A percentile compares a stretch with the other conserved stretches of the same genome.
Evolutionary conservation across 1,140 invertebrate species (phyloP).

Genomic region (Aphidius ervi): DNA sequence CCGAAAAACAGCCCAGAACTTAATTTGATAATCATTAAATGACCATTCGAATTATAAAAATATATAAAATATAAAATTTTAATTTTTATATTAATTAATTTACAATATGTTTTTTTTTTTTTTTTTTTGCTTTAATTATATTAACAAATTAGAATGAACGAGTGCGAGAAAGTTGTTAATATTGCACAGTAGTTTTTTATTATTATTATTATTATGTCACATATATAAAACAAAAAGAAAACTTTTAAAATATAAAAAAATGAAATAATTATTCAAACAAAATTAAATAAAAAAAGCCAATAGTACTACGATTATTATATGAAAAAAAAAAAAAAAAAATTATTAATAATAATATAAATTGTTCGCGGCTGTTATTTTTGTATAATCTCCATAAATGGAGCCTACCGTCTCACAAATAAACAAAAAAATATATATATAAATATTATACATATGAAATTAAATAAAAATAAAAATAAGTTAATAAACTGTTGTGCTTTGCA

Average conservation of each 20-base stretch:
- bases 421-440: conserved; percentile 30
- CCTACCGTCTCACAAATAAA: conserved; percentile 28
- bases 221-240: too few species aligned
- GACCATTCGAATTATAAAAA: not conserved
- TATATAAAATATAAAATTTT: conserved; percentile 3
- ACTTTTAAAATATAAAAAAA: not conserved
- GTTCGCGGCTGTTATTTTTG: conserved; percentile 49
- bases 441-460: conserved; percentile 29
- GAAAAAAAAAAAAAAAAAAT: conserved; percentile 17
- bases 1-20: conserved; percentile 12
- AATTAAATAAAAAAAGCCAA: conserved; percentile 14
- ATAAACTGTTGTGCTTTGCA: conserved; percentile 12
- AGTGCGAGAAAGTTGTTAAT: conserved; percentile 19
- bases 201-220: too few species aligned
- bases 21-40: conserved; percentile 1
- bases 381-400: conserved; percentile 35
- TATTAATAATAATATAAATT: conserved; percentile 29
- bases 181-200: conserved; percentile 22
- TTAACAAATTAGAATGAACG: conserved; percentile 2
- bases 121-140: conserved; percentile 8
- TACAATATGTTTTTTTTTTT: conserved; percentile 5
- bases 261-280: not conserved
- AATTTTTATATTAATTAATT: conserved; percentile 5
- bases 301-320: conserved; percentile 26
- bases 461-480: conserved; percentile 17